Conservation (phyloP, 1,140 invertebrate genomes). For the Telenomus remus region DNA sequence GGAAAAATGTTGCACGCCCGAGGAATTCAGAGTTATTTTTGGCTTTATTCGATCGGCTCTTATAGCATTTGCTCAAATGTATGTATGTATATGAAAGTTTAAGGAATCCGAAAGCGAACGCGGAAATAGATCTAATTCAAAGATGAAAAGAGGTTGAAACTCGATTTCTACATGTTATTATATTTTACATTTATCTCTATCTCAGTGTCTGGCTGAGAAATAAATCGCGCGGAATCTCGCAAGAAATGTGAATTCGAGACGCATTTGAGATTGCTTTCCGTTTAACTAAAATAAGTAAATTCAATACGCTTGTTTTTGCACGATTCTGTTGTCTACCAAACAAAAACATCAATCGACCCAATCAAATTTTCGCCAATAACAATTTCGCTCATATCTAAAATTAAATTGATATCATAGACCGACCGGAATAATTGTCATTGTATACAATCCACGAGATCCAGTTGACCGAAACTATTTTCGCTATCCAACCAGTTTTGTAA, state of each 20-base stretch:
- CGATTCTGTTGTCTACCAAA: no score
- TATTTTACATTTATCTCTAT: conserved; percentile 19
- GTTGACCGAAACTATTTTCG: conserved; percentile 34
- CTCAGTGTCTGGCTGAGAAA: conserved; percentile 3
- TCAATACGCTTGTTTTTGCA: background rate
- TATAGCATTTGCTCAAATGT: conserved; percentile 14
- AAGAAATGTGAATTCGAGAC: conserved; percentile 4
- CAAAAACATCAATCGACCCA: no score
- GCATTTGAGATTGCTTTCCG: background rate
- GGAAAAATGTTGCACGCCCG: background rate
- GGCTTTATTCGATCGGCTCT: conserved; percentile 13
- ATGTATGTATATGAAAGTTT: conserved; percentile 19
- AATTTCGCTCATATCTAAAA: background rate
- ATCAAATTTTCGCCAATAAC: no score
- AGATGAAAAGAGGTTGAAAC: conserved; percentile 14
- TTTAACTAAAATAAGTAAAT: background rate
- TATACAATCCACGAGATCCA: conserved; percentile 17
- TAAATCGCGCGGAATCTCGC: conserved; percentile 3
- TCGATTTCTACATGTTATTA: conserved; percentile 28
- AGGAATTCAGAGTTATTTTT: conserved; percentile 5
- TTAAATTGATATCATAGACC: background rate
- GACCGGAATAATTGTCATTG: conserved; percentile 30
- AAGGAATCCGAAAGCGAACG: conserved; percentile 14
- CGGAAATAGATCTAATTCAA: conserved; percentile 25
- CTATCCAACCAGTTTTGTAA: conserved; percentile 47